A percentile compares a stretch with the other conserved stretches of the same genome.
These are phyloP conservation scores for Paracanthobrama guichenoti DNA, from an alignment of 2,113 vertebrate genomes.

Conservation along the genomic window DNA sequence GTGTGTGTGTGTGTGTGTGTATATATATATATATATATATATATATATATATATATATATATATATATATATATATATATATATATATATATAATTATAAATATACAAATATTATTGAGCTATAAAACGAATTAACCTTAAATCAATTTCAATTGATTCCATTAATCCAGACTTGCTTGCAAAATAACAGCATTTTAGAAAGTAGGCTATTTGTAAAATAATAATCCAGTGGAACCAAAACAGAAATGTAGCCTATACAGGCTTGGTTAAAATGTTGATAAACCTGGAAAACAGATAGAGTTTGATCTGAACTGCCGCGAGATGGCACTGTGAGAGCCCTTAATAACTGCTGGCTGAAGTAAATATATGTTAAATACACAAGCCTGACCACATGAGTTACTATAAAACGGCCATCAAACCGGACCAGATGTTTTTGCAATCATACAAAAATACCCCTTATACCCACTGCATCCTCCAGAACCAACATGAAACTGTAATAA, in stretches of 20 bases:
- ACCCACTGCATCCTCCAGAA: slow-evolving; percentile 16
- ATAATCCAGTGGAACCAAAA: neutral
- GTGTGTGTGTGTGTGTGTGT: too few relatives aligned
- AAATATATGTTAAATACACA: slow-evolving; percentile 36
- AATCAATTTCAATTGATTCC: neutral
- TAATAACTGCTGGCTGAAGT: slow-evolving; percentile 13
- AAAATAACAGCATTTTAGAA: neutral
- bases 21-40: too few relatives aligned
- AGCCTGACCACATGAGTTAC: slow-evolving; percentile 42
- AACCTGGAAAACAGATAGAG: neutral
- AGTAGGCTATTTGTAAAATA: neutral
- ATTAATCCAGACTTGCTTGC: neutral
- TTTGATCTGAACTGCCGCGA: slow-evolving; percentile 51
- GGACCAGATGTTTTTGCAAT: slow-evolving; percentile 50
- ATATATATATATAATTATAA: neutral
- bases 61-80: too few relatives aligned
- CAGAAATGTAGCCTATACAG: too few relatives aligned
- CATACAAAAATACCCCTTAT: slow-evolving; percentile 40
- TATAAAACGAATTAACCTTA: neutral
- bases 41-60: too few relatives aligned
- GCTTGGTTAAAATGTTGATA: neutral
- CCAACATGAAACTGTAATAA: slow-evolving; percentile 43
- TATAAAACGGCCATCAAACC: slow-evolving; percentile 45
- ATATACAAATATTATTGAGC: neutral
- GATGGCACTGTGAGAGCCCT: slow-evolving; percentile 62